Conservation (phyloP, 1,140 invertebrate genomes). For the Eubasilissa regina region DNA sequence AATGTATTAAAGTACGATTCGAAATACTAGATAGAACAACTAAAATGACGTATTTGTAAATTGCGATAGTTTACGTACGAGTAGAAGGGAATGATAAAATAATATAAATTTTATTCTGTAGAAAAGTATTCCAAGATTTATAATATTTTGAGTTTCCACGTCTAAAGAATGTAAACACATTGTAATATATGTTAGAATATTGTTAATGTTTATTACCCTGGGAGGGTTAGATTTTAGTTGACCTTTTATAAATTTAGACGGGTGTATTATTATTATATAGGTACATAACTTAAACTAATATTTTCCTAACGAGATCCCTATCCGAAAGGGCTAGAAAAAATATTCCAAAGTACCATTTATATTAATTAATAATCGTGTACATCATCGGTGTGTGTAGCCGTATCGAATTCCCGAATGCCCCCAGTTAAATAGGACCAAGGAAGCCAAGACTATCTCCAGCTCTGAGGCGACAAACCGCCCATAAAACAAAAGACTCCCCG, state of each 20-base stretch:
- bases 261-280: no score
- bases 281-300: conserved; percentile 13
- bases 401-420: conserved; percentile 33
- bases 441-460: conserved; percentile 32
- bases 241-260: conserved; percentile 33
- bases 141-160: no score
- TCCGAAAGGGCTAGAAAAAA: conserved; percentile 12
- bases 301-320: conserved; percentile 16
- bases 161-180: no score
- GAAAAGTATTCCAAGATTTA: no score
- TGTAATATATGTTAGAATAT: no score
- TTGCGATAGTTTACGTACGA: no score
- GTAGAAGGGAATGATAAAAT: no score
- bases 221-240: not conserved
- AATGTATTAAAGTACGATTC: no score
- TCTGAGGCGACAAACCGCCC: conserved; percentile 48
- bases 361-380: conserved; percentile 29
- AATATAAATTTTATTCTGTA: no score
- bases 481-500: conserved; percentile 55
- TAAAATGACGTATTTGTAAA: no score
- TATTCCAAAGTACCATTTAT: not conserved
- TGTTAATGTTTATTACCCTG: not conserved
- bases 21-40: no score
- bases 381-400: conserved; percentile 28
- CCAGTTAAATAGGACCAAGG: not conserved